Evolutionary conservation across 2,797 vertebrate species (phyloP), one percentile per base, ranked within the genome.

Genomic region (Pristis pectinata): DNA sequence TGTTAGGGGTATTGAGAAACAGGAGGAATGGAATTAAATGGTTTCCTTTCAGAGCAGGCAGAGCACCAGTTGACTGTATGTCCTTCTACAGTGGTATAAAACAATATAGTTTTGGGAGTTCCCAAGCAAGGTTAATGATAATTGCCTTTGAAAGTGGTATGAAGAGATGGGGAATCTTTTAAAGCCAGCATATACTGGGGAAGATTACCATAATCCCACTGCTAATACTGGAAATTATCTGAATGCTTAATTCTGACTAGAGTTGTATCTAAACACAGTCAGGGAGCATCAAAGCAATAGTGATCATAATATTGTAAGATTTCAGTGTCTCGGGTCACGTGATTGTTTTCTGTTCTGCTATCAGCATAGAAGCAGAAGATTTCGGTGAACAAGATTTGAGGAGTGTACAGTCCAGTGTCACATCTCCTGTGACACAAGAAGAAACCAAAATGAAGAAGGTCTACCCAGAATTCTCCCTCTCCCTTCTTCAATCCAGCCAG

Each of bases 311-410:
- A 53, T 94, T 93, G 44, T 34, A 56, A 64, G 37, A 37, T 61
- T 22, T 27, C 34, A 89, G 8, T 59, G 82, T 19, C 30, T 74
- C 8, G 11, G 34, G 27, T 76, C 70, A 64, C 37, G 74, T 82
- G 77, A 37, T 37, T 37, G 49, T 56, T 74, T 94, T 61, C 41
- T 91, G 53, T 94, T 95, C 10, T 95, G 22, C 82, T 87, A 76
- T 64, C 94, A 99, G 98, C 95, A 95, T 97, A 96, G 98, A 99
- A 95, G 96, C 97, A 6, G 98, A 98, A 83, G 98, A 99, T 92
- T 95, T 96, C 72, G 97, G 96, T 0, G 98, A 99, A 79, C 97
- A 96, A 6, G 98, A 99, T 95, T 97, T 96, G 59, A 97, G 96
- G 95, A 95, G 95, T 1, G 96, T 95, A 67, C 80, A 89, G 9